phyloP scores from a whole-genome alignment of 2,113 vertebrate species.

The Ammospiza nelsoni region DNA sequence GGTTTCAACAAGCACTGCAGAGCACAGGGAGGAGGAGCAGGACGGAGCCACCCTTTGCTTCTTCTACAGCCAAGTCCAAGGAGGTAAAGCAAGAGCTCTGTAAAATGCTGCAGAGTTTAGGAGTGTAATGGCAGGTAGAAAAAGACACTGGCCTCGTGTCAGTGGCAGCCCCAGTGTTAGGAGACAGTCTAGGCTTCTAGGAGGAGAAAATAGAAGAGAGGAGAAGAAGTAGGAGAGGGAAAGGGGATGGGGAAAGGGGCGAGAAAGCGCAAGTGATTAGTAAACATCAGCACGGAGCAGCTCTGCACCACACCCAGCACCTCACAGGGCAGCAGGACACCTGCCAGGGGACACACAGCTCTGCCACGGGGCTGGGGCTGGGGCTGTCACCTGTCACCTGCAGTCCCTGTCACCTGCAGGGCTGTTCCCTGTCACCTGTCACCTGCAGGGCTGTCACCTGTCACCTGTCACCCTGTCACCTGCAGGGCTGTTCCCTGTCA shows the following conservation, averaged over 20 bases:
- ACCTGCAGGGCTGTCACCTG: too few relatives aligned
- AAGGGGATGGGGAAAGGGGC: constrained; percentile 66
- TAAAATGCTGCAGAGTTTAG: constrained; percentile 75
- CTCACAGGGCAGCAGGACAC: constrained; percentile 18
- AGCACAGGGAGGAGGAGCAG: constrained; percentile 63
- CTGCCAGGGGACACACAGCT: constrained; percentile 2
- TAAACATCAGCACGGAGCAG: constrained; percentile 73
- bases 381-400: too few relatives aligned
- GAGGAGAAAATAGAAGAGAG: constrained; percentile 77
- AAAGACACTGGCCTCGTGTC: constrained; percentile 73
- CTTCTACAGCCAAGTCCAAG: constrained; percentile 74
- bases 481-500: too few relatives aligned
- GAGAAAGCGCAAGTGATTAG: constrained; percentile 81
- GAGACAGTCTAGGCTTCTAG: constrained; percentile 82
- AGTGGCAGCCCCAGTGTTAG: constrained; percentile 77
- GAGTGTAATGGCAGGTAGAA: constrained; percentile 77
- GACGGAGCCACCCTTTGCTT: constrained; percentile 69
- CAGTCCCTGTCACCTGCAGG: too few relatives aligned
- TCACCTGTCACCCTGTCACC: too few relatives aligned
- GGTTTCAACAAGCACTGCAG: constrained; percentile 75
- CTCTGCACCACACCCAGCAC: constrained; percentile 23
- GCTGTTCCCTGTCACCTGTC: too few relatives aligned
- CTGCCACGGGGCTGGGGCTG: not conserved
- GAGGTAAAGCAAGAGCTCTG: constrained; percentile 78
- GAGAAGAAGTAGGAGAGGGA: constrained; percentile 37